Evolutionary conservation across 2,888 invertebrate genomes (phyloP).

Genomic region (Coelopa pilipes): DNA sequence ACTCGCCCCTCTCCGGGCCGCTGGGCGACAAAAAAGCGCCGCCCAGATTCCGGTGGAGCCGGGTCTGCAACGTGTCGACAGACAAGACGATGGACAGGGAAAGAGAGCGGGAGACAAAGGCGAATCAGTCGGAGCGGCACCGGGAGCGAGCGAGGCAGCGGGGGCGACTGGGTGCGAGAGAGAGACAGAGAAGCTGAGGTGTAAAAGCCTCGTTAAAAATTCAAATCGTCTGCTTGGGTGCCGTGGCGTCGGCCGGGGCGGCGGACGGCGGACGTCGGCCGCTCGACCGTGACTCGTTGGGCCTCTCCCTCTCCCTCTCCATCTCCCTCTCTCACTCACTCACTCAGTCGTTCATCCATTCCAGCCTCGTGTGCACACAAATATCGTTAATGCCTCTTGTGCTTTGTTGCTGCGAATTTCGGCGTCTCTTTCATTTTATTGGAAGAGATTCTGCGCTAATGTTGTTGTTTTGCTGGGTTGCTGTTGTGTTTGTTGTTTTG

Average conservation of each 20-base stretch:
- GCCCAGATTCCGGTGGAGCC: too few species aligned
- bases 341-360: too few species aligned
- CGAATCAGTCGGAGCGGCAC: not conserved
- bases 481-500: not conserved
- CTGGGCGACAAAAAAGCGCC: not conserved
- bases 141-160: conserved; percentile 9
- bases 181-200: conserved; percentile 13
- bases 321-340: too few species aligned
- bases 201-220: conserved; percentile 40
- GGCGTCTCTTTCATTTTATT: not conserved
- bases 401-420: not conserved
- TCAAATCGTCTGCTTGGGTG: conserved; percentile 36
- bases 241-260: conserved; percentile 20
- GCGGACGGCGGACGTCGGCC: conserved; percentile 1
- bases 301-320: not conserved
- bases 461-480: not conserved
- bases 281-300: not conserved
- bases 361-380: not conserved
- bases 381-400: conserved; percentile 13
- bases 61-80: not conserved
- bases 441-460: conserved; percentile 4
- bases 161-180: not conserved
- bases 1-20: not conserved
- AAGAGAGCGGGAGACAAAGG: conserved; percentile 4
- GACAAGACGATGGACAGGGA: not conserved